Evolutionary conservation across 1,140 invertebrate genomes (phyloP), one percentile per base, ranked within the genome.

Genomic region (Eufriesea mexicana): DNA sequence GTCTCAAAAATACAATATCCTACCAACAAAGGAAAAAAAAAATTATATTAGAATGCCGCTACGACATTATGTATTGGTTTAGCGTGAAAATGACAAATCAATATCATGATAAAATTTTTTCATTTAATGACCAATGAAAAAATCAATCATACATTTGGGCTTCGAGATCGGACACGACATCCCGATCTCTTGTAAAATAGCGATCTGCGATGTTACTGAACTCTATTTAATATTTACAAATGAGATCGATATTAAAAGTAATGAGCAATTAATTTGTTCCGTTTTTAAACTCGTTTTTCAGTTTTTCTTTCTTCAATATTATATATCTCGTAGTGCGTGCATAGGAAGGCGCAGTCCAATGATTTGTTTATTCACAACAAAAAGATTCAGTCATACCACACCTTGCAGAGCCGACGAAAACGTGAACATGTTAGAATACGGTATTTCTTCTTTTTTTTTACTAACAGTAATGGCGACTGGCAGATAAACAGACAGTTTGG

Each of bases 401-500:
- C 83, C 83, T 87, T 89, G 86, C 77, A 86, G 88, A 90, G 83
- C 86, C 86, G 72, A 90, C 74, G 74, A 90, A 84, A 86, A 90
- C 62, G 74, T 83, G 80, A 86, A 90, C 88, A 64, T 85, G 84
- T 89, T 84, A 86, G 47, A 85, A 84, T 68, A 86, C 57, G 84
- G 59, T 87, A 87, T 20, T 68, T 84, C 73, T 55, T 49, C 85
- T 81, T 62, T 62, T 28, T 28, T 20, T 49, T 49, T 49, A 84
- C 84, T 79, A 83, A 86, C 82, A 90, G 66, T 90, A 92, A 91
- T 92, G 89, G 89, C 90, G 91, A 93, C 91, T 94, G 92, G 92
- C 90, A 92, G 91, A 93, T 90, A 90, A 93, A 93, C 88, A 91
- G 90, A 94, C 86, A 92, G 89, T 94, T 93, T 93, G 91, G 92